phyloP scores from a whole-genome alignment of 2,888 invertebrate species.

The Gerris lacustris region DNA sequence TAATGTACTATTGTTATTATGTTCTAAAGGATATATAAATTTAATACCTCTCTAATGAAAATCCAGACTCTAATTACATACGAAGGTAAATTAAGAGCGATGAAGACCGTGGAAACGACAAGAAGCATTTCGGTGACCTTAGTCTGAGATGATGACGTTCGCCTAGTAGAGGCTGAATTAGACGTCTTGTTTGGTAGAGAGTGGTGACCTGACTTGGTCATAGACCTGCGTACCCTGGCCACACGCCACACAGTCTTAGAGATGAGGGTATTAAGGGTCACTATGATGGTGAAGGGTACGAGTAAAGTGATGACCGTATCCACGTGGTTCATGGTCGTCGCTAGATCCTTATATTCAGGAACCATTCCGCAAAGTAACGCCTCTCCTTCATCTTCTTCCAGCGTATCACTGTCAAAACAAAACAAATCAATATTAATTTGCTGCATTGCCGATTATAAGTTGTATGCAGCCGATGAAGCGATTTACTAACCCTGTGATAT shows the following conservation, averaged over 20 bases:
- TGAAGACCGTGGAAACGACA: slow-evolving; percentile 65
- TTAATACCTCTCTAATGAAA: slow-evolving; percentile 45
- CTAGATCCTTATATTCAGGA: slow-evolving; percentile 42
- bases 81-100: slow-evolving; percentile 63
- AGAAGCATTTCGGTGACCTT: slow-evolving; percentile 72
- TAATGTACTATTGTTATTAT: too few relatives aligned
- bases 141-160: slow-evolving; percentile 43
- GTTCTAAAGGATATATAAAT: too few relatives aligned
- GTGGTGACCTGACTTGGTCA: slow-evolving; percentile 27
- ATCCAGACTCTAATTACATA: slow-evolving; percentile 56
- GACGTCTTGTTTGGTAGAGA: background rate
- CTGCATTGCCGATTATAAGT: too few relatives aligned
- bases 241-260: slow-evolving; percentile 52
- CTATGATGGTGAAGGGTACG: slow-evolving; percentile 56
- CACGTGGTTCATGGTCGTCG: slow-evolving; percentile 52
- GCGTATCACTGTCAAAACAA: slow-evolving; percentile 27
- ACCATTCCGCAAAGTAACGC: slow-evolving; percentile 41
- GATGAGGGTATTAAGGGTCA: slow-evolving; percentile 58
- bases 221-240: slow-evolving; percentile 34
- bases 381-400: background rate
- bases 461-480: too few relatives aligned
- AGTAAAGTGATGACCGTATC: slow-evolving; percentile 62
- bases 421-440: too few relatives aligned
- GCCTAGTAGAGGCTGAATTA: background rate
- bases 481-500: too few relatives aligned